Percentiles rank a stretch among this genome's conserved stretches.
Conservation (phyloP, 2,888 invertebrate species). For the Drosophila nr. fundita region DNA sequence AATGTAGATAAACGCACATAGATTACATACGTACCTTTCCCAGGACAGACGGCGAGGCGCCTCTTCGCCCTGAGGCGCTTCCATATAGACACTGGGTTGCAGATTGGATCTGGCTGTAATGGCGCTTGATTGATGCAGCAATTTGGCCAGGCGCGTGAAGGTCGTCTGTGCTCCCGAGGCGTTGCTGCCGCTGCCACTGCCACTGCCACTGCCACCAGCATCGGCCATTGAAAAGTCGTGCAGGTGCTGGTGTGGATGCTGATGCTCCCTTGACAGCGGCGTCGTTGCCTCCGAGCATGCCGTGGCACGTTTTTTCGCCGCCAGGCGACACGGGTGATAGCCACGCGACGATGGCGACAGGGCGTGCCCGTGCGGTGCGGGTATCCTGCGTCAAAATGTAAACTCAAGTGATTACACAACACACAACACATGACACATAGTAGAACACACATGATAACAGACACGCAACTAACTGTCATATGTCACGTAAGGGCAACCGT, state of each 20-base stretch:
- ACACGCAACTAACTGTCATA: slow-evolving; percentile 27
- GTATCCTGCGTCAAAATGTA: slow-evolving; percentile 84
- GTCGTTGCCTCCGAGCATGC: slow-evolving; percentile 71
- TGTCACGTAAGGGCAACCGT: slow-evolving; percentile 42
- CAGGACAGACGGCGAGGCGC: slow-evolving; percentile 86
- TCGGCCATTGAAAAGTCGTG: slow-evolving; percentile 58
- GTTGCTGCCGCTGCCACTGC: slow-evolving; percentile 10
- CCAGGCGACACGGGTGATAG: slow-evolving; percentile 85
- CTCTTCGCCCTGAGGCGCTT: slow-evolving; percentile 82
- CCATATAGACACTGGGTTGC: slow-evolving; percentile 71
- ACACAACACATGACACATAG: background rate
- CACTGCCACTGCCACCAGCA: slow-evolving; percentile 13
- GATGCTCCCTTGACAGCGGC: slow-evolving; percentile 55
- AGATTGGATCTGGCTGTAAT: slow-evolving; percentile 68
- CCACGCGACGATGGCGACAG: slow-evolving; percentile 86
- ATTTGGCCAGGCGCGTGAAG: slow-evolving; percentile 80
- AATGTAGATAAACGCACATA: slow-evolving; percentile 31
- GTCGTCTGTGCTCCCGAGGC: slow-evolving; percentile 60
- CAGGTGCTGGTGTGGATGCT: slow-evolving; percentile 41
- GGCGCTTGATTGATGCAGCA: slow-evolving; percentile 81
- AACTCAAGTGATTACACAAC: slow-evolving; percentile 59
- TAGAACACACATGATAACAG: background rate
- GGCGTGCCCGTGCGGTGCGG: slow-evolving; percentile 86
- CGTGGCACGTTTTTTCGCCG: slow-evolving; percentile 80
- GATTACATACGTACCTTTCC: slow-evolving; percentile 85